Evolutionary conservation across 2,113 vertebrate species (phyloP), one percentile per base, ranked within the genome.

Genomic region (Misgurnus mizolepis): DNA sequence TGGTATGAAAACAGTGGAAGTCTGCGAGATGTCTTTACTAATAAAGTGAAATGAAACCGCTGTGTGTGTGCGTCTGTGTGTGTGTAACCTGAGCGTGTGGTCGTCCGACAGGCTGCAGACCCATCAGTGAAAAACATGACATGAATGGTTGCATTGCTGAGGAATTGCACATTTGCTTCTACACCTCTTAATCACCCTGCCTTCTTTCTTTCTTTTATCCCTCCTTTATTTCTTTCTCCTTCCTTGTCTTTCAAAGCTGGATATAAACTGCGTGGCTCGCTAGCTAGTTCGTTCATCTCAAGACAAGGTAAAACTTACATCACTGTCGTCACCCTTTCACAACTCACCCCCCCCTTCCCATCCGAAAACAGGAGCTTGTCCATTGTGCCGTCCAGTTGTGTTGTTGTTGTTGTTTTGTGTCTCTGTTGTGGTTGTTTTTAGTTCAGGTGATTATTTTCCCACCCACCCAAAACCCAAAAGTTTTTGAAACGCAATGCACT

Each of bases 261-360:
- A 93, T 94, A 94, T 93, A 94, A 94, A 90, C 92, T 94, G 70
- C 92, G 92, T 27, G 93, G 92, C 92, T 93, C 93, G 82, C 90
- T 94, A 93, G 90, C 93, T 92, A 93, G 92, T 92, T 93, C 93
- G 81, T 93, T 94, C 93, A 94, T 93, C 93, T 92, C 92, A 88
- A 92, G 93, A 91, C 92, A 94, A 94, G 93, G 93, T 94, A 94
- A 94, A 90, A 43, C 86, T 82, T 12, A 81, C 74, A 83, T 85
- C 83, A 86, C 75, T 88, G 84, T 87, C 84, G 76, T 70, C 73
- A 88, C 43, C 80, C 78, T 83, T 41, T 78, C 82, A 69, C 88
- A 53, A 83, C 12, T 81, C 68, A 85, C 62, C 78, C 72, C 80
- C 41, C 41, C 67, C 89, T n/a, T 83, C 14, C 76, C 70, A 87